Base-by-base conservation (phyloP, 2,113 vertebrate species). In the Axis porcinus region DNA sequence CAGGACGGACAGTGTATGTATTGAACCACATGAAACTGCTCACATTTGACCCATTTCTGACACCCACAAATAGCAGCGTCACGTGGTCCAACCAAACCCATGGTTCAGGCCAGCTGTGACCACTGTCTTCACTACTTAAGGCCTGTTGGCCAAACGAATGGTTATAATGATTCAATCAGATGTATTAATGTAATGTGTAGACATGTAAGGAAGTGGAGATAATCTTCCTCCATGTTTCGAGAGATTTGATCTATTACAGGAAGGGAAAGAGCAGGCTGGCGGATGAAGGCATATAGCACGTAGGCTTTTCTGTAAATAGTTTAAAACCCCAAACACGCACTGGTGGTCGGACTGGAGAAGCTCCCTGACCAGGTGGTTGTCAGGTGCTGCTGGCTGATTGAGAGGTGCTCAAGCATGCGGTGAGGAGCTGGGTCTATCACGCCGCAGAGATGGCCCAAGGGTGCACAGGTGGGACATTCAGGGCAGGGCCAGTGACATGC, bases 11-110 rank as follows among this genome's bases (percentile, higher is more conserved):
- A 3, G 2, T 4, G 54, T 30, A 2, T 1, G 2, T 14, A 28
- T 19, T 7, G 74, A 47, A 58, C 82, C 82, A 27, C 30, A 6
- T 2, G 67, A 27, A 81, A 30, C n/a, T 15, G 79, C 78, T 43
- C 1, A 0, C 6, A 0, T 17, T 15, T 5, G 36, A n/a, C 78
- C 21, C 21, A 9, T 21, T 15, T 2, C 8, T 4, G 14, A 36
- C 17, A 15, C 36, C 60, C n/a, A 10, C 8, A 19, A 1, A 25
- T 2, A 1, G 62, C 70, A 30, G 62, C 27, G 90, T 5, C 25
- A 1, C 7, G 3, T 1, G n/a, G 76, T 4, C 85, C 89, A 27
- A 0, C 5, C 0, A 16, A 12, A 21, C 15, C 1, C 8, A 8
- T 21, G 19, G 94, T 17, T 84, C 47, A 11, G 33, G 19, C 36